A percentile compares a stretch with the other conserved stretches of the same genome.
Evolutionary conservation across 2,113 vertebrate genomes (phyloP).

Genomic region (Tetrao urogallus): DNA sequence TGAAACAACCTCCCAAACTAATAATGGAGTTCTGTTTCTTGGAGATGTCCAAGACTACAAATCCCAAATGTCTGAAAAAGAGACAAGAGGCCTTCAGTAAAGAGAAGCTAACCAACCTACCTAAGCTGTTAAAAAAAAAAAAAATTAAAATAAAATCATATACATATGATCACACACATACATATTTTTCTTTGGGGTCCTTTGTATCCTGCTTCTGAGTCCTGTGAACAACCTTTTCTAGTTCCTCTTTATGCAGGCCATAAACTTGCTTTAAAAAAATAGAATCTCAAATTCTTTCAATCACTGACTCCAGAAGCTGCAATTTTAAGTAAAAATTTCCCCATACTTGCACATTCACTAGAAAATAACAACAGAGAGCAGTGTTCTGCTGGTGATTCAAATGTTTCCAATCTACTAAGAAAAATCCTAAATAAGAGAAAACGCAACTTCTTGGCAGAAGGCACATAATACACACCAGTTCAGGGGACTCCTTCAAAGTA

Average conservation of each 20-base stretch:
- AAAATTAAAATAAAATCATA: too few relatives aligned
- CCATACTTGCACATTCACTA: background rate
- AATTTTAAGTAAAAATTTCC: background rate
- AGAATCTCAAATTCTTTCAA: background rate
- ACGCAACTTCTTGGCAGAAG: background rate
- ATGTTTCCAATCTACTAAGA: background rate
- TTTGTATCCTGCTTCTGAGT: background rate
- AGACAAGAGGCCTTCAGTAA: background rate
- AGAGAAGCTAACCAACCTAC: background rate
- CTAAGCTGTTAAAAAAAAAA: background rate
- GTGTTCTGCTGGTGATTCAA: background rate
- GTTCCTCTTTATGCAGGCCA: background rate
- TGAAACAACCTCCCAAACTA: background rate
- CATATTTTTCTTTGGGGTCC: fast-evolving
- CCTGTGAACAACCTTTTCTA: background rate
- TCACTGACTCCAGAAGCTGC: background rate
- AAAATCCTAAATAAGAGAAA: background rate
- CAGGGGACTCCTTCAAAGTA: background rate
- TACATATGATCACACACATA: background rate
- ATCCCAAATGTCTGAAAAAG: background rate
- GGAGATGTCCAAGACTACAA: background rate
- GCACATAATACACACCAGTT: background rate
- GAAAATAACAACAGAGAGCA: background rate
- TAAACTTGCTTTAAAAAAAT: background rate
- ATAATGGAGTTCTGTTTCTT: background rate